Evolutionary conservation across 2,113 vertebrate genomes (phyloP), one percentile per base, ranked within the genome.

Genomic region (Henicopernis longicauda): DNA sequence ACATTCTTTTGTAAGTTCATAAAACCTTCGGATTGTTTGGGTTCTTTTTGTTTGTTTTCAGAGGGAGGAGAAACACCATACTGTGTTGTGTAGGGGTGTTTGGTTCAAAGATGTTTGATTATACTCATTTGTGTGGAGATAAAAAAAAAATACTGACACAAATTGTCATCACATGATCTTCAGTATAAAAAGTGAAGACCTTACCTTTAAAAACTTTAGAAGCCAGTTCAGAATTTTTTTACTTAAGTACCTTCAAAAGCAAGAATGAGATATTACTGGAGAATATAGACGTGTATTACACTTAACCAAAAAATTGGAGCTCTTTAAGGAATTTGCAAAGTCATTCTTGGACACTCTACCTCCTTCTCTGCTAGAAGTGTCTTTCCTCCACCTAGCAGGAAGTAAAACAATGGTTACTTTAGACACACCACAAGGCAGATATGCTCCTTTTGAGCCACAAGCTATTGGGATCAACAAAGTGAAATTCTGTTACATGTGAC

Each of bases 281-380:
- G 25, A 79, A 55, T 63, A 23, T 40, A 58, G 16, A 10, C 14
- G 3, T 9, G 1, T 52, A 7, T 66, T 82, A 16, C 45, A 54
- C 9, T 58, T 79, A 69, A 61, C 4, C 4, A 49, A 54, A 87
- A 71, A 42, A 9, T 0, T 25, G 3, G 11, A 54, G 5, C 9
- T 71, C 2, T 42, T 62, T 67, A 84, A 71, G 20, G 20, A 38
- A 63, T 89, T 89, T 50, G 3, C 8, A 27, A n/a, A 58, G 8
- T 58, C 13, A 31, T 0, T 45, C 27, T 40, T 50, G 44, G 8
- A 36, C 40, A 65, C 2, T 17, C 2, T 22, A 10, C 6, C 13
- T 93, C 23, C 9, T 76, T 95, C 18, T 11, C 4, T 2, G 13
- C 8, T 23, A n/a, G 9, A 47, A 59, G 2, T 55, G 17, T 36